A percentile compares a stretch with the other conserved stretches of the same genome.
Evolutionary conservation across 2,797 vertebrate species (phyloP).

Genomic region (Enteromius mattozi): DNA sequence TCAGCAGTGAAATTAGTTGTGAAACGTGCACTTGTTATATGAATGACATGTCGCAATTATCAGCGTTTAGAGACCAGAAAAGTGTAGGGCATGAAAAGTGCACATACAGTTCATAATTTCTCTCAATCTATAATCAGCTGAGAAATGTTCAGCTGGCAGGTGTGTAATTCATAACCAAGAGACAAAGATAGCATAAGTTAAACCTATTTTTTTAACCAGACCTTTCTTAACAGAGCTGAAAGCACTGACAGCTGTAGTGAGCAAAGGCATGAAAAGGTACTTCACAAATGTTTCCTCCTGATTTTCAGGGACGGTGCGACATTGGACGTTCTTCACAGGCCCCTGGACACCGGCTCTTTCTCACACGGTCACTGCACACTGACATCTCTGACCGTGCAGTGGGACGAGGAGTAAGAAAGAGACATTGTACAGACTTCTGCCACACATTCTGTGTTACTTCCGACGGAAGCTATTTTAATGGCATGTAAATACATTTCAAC

Average conservation of each 20-base stretch:
- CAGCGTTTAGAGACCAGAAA: not conserved
- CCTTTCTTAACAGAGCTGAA: conserved; percentile 30
- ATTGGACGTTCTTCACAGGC: conserved; percentile 45
- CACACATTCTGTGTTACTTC: conserved; percentile 51
- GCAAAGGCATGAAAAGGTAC: conserved; percentile 30
- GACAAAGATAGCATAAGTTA: conserved; percentile 44
- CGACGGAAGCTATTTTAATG: conserved; percentile 58
- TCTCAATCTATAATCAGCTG: conserved; percentile 23
- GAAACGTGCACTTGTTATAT: not conserved
- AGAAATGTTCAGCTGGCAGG: conserved; percentile 5
- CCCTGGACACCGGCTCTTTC: conserved; percentile 48
- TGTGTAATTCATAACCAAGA: conserved; percentile 43
- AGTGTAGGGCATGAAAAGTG: not conserved
- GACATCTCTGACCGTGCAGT: conserved; percentile 44
- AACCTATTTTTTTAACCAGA: conserved; percentile 38
- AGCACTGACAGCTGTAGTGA: conserved; percentile 27
- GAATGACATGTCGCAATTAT: conserved; percentile 8
- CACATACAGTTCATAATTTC: conserved; percentile 14
- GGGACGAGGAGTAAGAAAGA: conserved; percentile 27
- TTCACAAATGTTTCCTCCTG: conserved; percentile 36
- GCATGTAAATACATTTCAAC: conserved; percentile 67
- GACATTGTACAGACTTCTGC: conserved; percentile 61
- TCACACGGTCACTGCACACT: conserved; percentile 58
- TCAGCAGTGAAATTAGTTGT: not conserved
- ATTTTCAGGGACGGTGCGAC: conserved; percentile 40